Conservation (phyloP, 2,888 invertebrate species). For the Drosophila differens region DNA sequence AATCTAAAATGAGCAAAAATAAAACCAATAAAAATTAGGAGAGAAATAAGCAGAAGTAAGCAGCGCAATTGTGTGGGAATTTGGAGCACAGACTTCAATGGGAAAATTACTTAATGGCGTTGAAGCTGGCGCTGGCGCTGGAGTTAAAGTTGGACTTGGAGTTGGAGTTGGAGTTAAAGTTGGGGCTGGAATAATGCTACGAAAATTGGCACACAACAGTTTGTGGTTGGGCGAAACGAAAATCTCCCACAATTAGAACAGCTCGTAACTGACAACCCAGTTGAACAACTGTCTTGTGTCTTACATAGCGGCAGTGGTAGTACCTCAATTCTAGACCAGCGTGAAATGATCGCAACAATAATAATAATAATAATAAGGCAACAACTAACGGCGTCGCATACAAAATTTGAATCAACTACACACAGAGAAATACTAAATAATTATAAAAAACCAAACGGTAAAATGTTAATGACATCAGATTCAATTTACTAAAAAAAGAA, state of each 20-base stretch:
- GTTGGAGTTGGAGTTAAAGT: conserved; percentile 13
- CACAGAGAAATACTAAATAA: background rate
- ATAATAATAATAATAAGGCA: conserved; percentile 44
- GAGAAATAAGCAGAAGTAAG: conserved; percentile 52
- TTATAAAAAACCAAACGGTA: background rate
- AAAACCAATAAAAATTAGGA: conserved; percentile 42
- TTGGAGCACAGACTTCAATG: conserved; percentile 64
- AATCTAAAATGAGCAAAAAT: conserved; percentile 1
- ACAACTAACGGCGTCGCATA: conserved; percentile 64
- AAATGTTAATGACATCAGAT: background rate
- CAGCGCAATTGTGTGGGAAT: conserved; percentile 73
- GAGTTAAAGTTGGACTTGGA: background rate
- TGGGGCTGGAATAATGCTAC: conserved; percentile 26
- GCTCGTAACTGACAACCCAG: conserved; percentile 21
- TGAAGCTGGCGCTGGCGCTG: background rate
- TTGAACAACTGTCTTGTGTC: background rate
- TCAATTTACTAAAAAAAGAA: background rate
- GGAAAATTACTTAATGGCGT: conserved; percentile 76
- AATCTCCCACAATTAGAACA: conserved; percentile 74
- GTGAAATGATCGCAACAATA: conserved; percentile 34
- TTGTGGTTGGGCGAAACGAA: conserved; percentile 47
- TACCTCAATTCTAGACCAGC: conserved; percentile 1
- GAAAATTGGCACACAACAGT: conserved; percentile 64
- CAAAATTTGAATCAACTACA: conserved; percentile 61
- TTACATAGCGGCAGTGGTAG: background rate